phyloP scores from a whole-genome alignment of 1,140 invertebrate species.

The Philopotamus ludificatus region DNA sequence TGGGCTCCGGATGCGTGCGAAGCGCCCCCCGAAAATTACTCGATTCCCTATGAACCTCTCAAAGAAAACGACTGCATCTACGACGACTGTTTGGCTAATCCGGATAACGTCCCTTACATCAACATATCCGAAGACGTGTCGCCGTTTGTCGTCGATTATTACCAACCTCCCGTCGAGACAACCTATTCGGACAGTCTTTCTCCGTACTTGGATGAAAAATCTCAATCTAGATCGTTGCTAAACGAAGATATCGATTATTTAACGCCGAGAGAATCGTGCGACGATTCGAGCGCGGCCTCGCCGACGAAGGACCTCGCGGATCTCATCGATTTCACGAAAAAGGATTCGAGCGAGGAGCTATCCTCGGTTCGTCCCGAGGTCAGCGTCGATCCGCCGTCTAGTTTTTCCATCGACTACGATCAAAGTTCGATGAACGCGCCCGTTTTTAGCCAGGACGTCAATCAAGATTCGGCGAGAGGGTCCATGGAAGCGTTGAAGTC shows the following conservation, averaged over 20 bases:
- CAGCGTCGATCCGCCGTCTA: conserved; percentile 30
- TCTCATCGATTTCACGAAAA: conserved; percentile 32
- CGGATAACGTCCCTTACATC: no score
- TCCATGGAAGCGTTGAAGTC: conserved; percentile 16
- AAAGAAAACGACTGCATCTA: no score
- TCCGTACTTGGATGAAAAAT: conserved; percentile 40
- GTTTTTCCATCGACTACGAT: conserved; percentile 37
- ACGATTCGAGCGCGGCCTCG: conserved; percentile 13
- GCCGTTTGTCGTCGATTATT: conserved; percentile 30
- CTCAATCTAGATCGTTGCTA: conserved; percentile 14
- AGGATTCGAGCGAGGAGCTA: not conserved
- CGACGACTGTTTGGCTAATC: no score
- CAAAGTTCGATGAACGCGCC: conserved; percentile 29
- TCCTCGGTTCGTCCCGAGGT: conserved; percentile 18
- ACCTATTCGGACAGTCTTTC: conserved; percentile 30
- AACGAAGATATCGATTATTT: conserved; percentile 26
- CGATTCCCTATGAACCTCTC: not conserved
- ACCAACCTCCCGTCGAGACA: conserved; percentile 29
- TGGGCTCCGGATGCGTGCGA: conserved; percentile 48
- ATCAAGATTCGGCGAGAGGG: conserved; percentile 28
- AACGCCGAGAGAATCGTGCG: conserved; percentile 31
- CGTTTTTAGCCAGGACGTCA: conserved; percentile 34
- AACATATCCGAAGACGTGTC: conserved; percentile 1
- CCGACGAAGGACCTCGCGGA: conserved; percentile 23
- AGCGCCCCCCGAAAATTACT: conserved; percentile 37